Evolutionary conservation across 2,113 vertebrate genomes (phyloP), one percentile per base, ranked within the genome.

Genomic region (Megaleporinus macrocephalus): DNA sequence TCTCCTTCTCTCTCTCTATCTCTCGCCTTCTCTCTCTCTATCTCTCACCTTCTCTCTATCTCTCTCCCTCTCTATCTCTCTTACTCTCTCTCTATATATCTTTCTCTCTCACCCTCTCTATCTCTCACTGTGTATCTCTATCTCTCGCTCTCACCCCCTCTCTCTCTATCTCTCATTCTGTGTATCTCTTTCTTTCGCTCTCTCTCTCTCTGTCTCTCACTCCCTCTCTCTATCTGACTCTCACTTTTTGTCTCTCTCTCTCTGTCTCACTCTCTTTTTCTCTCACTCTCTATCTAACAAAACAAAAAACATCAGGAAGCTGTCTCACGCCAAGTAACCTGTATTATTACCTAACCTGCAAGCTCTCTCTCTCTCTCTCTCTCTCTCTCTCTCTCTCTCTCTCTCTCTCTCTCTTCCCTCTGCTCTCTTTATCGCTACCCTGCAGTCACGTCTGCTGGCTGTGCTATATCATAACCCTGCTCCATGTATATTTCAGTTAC

Each of bases 401-500:
- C n/a, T n/a, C n/a, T n/a, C n/a, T n/a, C n/a, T n/a, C n/a, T n/a
- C n/a, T n/a, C n/a, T 18, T 79, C 15, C 47, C n/a, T 57, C 29
- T n/a, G 65, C 16, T n/a, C 20, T 15, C 80, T 59, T 74, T 73
- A 68, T 70, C 77, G 62, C 49, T 49, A 73, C 12, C 5, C 63
- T 80, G 66, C 36, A 29, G 57, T 30, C 12, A 66, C 16, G 44
- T 68, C 59, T 27, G 33, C 65, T 59, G 49, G 3, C 53, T 70
- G 36, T 70, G 55, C 22, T 79, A 20, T 57, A 36, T 14, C 76
- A 53, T 68, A 68, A 22, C 55, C 36, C 20, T 29, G 16, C 75
- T 26, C 49, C 27, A 66, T 78, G 62, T 24, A 61, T 24, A 65
- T 63, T 76, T 76, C 74, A 76, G 33, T 14, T 61, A n/a, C 73